phyloP scores from a whole-genome alignment of 2,113 vertebrate species.

The Toxostoma redivivum region DNA sequence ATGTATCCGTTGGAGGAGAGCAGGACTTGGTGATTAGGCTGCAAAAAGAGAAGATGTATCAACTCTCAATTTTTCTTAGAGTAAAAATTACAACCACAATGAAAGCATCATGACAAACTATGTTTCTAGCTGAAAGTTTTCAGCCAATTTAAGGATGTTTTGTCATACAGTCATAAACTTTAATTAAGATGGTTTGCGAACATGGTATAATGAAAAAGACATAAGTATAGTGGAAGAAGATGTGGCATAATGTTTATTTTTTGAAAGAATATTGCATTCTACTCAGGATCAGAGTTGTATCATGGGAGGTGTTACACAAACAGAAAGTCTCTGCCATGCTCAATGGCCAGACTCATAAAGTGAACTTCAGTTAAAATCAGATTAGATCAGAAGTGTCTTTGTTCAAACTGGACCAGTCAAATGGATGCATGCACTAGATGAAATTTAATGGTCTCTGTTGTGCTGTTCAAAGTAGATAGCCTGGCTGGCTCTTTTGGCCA shows the following conservation, averaged over 20 bases:
- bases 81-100: background rate
- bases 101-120: background rate
- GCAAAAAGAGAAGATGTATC: background rate
- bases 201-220: background rate
- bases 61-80: background rate
- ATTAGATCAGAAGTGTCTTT: background rate
- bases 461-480: background rate
- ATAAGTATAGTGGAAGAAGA: background rate
- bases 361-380: background rate
- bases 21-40: background rate
- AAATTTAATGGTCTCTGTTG: background rate
- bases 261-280: background rate
- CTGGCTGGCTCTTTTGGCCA: background rate
- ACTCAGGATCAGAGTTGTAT: background rate
- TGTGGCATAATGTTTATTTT: background rate
- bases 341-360: background rate
- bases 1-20: background rate
- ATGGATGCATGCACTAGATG: background rate
- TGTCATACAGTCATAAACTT: background rate
- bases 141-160: background rate
- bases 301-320: background rate
- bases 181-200: background rate
- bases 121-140: background rate
- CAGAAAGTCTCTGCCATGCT: background rate
- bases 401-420: background rate